These are phyloP conservation scores for Caligus rogercresseyi DNA, from an alignment of 1,140 invertebrate genomes.

Conservation along the genomic window DNA sequence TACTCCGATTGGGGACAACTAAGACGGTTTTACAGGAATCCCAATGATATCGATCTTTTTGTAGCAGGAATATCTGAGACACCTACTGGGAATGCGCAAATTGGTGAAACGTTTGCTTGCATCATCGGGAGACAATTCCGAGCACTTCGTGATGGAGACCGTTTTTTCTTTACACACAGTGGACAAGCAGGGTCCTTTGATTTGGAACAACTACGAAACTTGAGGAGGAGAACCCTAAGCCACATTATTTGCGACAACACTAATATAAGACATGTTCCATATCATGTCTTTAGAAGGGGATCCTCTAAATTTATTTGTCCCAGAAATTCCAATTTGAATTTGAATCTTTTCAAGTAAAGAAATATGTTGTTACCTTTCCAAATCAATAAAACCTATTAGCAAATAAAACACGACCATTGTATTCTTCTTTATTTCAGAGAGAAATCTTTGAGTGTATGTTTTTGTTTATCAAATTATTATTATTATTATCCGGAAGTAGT, in stretches of 20 bases:
- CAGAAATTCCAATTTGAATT: neutral
- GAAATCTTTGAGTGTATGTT: too few relatives aligned
- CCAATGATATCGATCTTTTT: constrained; percentile 34
- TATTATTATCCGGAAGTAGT: too few relatives aligned
- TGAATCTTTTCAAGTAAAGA: neutral
- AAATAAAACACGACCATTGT: too few relatives aligned
- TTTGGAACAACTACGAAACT: constrained; percentile 16
- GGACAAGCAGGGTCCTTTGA: constrained; percentile 26
- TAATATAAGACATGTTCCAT: neutral
- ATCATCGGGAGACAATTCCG: constrained; percentile 28
- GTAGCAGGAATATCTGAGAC: constrained; percentile 31
- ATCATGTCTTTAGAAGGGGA: constrained; percentile 19
- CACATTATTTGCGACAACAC: constrained; percentile 24
- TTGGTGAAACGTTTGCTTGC: constrained; percentile 28
- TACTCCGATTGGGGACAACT: constrained; percentile 13
- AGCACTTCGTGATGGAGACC: constrained; percentile 27
- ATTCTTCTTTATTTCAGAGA: too few relatives aligned
- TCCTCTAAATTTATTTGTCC: neutral
- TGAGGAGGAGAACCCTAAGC: constrained; percentile 21
- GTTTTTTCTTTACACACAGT: constrained; percentile 29
- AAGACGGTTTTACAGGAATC: constrained; percentile 22
- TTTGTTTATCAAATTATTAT: too few relatives aligned
- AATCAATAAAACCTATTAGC: too few relatives aligned
- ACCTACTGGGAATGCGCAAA: constrained; percentile 26
- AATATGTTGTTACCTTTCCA: too few relatives aligned